A percentile compares a stretch with the other conserved stretches of the same genome.
These are phyloP conservation scores for Uloborus diversus DNA, from an alignment of 1,140 invertebrate species.

Conservation along the genomic window DNA sequence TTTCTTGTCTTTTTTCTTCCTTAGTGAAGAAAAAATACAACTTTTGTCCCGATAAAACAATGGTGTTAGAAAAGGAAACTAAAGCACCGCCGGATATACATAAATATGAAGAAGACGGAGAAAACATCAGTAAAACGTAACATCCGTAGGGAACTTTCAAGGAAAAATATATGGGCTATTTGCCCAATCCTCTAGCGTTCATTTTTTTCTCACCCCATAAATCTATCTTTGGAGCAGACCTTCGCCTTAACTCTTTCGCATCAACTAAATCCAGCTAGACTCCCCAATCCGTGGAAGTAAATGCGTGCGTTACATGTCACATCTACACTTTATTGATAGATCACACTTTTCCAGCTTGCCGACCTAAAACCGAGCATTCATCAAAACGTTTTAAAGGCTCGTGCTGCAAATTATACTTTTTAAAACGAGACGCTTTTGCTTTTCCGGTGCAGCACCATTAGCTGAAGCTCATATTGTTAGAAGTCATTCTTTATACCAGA, in stretches of 20 bases:
- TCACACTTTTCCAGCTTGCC: background rate
- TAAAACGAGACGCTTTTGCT: background rate
- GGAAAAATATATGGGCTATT: conserved; percentile 45
- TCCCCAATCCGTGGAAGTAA: conserved; percentile 7
- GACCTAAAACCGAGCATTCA: conserved; percentile 38
- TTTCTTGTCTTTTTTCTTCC: conserved; percentile 22
- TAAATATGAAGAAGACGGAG: conserved; percentile 52
- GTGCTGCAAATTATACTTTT: conserved; percentile 28
- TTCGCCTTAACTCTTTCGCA: conserved; percentile 44
- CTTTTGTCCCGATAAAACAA: conserved; percentile 22
- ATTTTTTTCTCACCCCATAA: conserved; percentile 46
- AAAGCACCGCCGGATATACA: conserved; percentile 38
- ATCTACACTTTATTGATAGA: conserved; percentile 13
- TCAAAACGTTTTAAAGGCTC: conserved; percentile 43
- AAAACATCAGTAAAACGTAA: conserved; percentile 50
- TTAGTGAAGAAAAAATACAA: background rate
- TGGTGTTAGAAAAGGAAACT: conserved; percentile 17
- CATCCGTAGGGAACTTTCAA: conserved; percentile 14
- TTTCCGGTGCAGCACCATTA: background rate
- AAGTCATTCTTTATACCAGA: too few species aligned
- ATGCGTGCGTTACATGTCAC: conserved; percentile 29
- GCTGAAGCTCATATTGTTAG: background rate
- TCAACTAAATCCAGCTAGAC: conserved; percentile 44
- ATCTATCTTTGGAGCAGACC: conserved; percentile 46
- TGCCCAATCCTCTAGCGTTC: conserved; percentile 43